These are phyloP conservation scores for Scartelaos histophorus DNA, from an alignment of 2,113 vertebrate species.

Conservation along the genomic window DNA sequence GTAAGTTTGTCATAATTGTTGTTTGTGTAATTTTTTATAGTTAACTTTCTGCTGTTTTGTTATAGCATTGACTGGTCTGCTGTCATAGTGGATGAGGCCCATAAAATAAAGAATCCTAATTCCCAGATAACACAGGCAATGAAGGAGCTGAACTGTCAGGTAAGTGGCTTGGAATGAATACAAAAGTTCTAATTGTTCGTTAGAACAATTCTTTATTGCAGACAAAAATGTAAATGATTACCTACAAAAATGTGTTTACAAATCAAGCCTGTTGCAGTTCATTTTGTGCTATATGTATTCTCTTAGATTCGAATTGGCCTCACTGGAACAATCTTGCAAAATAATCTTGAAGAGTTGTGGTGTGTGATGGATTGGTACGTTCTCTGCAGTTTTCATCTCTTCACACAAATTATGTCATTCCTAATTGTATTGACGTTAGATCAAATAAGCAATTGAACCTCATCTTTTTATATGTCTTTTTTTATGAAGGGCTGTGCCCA, in stretches of 20 bases:
- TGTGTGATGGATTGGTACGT: slow-evolving; percentile 96
- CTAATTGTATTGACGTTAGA: not conserved
- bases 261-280: no score
- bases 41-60: not conserved
- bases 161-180: slow-evolving; percentile 59
- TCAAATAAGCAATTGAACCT: not conserved
- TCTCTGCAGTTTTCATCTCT: not conserved
- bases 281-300: slow-evolving; percentile 2
- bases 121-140: slow-evolving; percentile 90
- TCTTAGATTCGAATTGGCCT: slow-evolving; percentile 87
- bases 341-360: slow-evolving; percentile 96
- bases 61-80: slow-evolving; percentile 89
- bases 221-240: not conserved
- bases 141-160: slow-evolving; percentile 86
- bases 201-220: not conserved
- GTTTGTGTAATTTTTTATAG: not conserved
- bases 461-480: slow-evolving; percentile 6
- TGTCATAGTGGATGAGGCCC: slow-evolving; percentile 92
- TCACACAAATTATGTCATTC: not conserved
- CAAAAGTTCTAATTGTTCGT: not conserved
- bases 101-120: slow-evolving; percentile 94
- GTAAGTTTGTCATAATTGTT: slow-evolving; percentile 63
- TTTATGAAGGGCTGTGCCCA: slow-evolving; percentile 85
- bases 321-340: slow-evolving; percentile 95
- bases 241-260: no score